Conservation (phyloP, 1,140 invertebrate species). For the Antheraea mylitta region DNA sequence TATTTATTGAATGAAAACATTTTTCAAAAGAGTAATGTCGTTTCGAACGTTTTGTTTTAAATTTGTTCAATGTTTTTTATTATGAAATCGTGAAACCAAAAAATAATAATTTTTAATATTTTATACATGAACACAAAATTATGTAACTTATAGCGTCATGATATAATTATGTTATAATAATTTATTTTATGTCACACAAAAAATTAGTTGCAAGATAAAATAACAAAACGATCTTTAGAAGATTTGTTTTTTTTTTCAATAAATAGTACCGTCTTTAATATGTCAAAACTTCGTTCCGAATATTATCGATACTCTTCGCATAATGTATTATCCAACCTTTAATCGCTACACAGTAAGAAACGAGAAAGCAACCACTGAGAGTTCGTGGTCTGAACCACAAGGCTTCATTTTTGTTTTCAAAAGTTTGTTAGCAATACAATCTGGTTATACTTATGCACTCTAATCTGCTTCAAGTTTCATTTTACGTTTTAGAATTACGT, state of each 20-base stretch:
- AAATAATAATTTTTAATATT: too few relatives aligned
- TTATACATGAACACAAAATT: too few relatives aligned
- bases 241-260: too few relatives aligned
- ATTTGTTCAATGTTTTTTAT: background rate
- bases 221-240: too few relatives aligned
- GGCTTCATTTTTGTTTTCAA: constrained; percentile 7
- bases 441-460: background rate
- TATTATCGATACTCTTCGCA: background rate
- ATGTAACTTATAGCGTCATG: too few relatives aligned
- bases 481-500: background rate
- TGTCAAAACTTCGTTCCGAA: background rate
- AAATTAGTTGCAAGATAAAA: too few relatives aligned
- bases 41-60: constrained; percentile 33
- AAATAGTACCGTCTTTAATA: too few relatives aligned
- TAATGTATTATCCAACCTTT: background rate
- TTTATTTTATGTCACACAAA: too few relatives aligned
- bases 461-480: background rate
- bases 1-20: background rate
- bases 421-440: constrained; percentile 4
- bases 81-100: too few relatives aligned
- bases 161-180: too few relatives aligned
- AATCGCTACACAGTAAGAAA: background rate
- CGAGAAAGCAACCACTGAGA: background rate
- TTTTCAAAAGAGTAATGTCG: constrained; percentile 23
- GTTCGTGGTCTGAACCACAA: background rate